phyloP scores from a whole-genome alignment of 1,140 invertebrate species.

The Littorina saxatilis region DNA sequence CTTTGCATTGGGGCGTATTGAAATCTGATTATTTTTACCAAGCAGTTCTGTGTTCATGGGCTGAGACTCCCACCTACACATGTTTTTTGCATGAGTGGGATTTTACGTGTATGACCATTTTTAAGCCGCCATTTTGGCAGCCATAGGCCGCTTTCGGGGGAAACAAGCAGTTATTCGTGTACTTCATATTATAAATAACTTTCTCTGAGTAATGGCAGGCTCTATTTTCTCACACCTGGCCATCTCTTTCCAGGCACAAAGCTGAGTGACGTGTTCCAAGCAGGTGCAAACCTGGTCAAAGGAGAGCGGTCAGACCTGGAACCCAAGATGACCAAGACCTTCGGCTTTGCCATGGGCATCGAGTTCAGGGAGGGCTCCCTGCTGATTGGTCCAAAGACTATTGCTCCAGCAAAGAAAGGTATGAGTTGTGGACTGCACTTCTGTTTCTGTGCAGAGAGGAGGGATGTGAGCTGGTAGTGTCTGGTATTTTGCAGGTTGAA shows the following conservation, averaged over 20 bases:
- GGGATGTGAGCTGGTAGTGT: background rate
- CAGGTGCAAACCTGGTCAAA: conserved; percentile 88
- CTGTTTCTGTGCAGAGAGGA: background rate
- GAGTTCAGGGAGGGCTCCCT: conserved; percentile 98
- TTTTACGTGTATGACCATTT: too few relatives aligned
- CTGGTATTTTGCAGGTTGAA: background rate
- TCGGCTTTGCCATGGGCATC: conserved; percentile 98
- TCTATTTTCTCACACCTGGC: too few relatives aligned
- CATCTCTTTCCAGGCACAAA: conserved; percentile 81
- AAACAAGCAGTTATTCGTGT: too few relatives aligned
- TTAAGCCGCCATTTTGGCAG: too few relatives aligned
- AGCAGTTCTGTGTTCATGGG: too few relatives aligned
- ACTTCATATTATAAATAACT: too few relatives aligned
- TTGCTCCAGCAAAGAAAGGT: conserved; percentile 86
- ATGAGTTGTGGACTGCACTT: conserved; percentile 38
- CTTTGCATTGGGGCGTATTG: too few relatives aligned
- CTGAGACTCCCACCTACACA: too few relatives aligned
- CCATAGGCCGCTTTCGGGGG: too few relatives aligned
- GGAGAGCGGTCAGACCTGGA: conserved; percentile 90
- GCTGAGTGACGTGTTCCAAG: conserved; percentile 92
- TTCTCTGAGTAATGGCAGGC: too few relatives aligned
- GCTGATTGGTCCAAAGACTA: conserved; percentile 93
- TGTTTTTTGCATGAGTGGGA: too few relatives aligned
- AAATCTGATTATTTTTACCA: too few relatives aligned
- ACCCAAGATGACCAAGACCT: conserved; percentile 95